Evolutionary conservation across 2,888 invertebrate genomes (phyloP), one percentile per base, ranked within the genome.

Genomic region (Ectropis crepuscularia): DNA sequence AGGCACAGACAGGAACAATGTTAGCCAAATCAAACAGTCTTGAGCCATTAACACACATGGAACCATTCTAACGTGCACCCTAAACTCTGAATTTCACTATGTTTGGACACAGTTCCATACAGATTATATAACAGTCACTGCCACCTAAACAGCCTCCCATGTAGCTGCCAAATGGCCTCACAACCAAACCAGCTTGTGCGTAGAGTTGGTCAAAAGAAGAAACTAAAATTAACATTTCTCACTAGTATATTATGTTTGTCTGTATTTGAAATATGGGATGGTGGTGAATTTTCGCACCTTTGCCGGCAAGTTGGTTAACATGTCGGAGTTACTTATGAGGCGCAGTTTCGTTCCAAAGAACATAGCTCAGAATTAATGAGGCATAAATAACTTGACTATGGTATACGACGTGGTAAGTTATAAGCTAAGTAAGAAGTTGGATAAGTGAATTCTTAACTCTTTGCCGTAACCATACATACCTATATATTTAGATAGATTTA

Each of bases 351-450:
- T 43, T 54, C 48, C 38, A 38, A 37, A 61, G 53, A 47, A 47
- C 47, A 47, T 60, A 60, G 39, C 38, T 59, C 46, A 42, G 60
- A 53, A 53, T 53, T 53, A 59, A 59, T 51, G 28, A 53, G 53
- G 37, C 37, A 51, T 50, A 43, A 49, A 43, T 47, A 48, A 47
- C 41, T 28, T 37, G n/a, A 10, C 38, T 55, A 45, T 9, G 36
- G 11, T 43, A 8, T 53, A 48, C 6, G 48, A 41, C 11, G 6
- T 28, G 10, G n/a, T 48, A 55, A 55, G 46, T 47, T 39, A 55
- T 6, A 8, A 10, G n/a, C 36, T 37, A 49, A 16, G 47, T 47
- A 47, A 47, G 16, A 47, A 28, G 16, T 28, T 28, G 16, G 8
- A 51, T 8, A 38, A 9, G 39, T 38, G 11, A 53, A 16, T 28